Evolutionary conservation across 2,888 invertebrate genomes (phyloP), one percentile per base, ranked within the genome.

Genomic region (Drosophila seclusa): DNA sequence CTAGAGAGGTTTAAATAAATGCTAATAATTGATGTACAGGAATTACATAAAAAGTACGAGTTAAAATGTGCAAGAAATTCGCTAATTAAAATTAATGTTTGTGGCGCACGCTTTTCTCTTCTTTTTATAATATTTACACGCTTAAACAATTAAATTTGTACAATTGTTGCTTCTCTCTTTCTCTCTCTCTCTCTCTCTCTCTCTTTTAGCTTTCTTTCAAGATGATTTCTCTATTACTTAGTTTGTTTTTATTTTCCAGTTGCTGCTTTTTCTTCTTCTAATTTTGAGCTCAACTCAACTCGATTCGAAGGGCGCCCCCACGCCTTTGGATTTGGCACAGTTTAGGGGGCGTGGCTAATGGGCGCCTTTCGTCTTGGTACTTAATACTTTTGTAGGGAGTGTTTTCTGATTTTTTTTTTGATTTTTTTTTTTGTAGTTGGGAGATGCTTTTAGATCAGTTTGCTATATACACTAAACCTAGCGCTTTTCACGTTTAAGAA

Each of bases 281-380:
- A 61, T 53, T 68, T 83, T 85, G 87, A 88, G 88, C 88, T 88
- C 88, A 88, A 86, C 83, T 86, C 86, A 86, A 88, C 73, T 74
- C 71, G 76, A 18, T 38, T 45, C 61, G 54, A 65, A 63, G 52
- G 36, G 38, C 62, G 60, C 36, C 32, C 27, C 45, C 54, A 31
- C 53, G 36, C 48, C 68, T 29, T 54, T 54, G 48, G 57, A 63
- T 87, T 83, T 86, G 84, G 83, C 79, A 85, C 88, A 68, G 68
- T 77, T 77, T 59, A 11, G 55, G 60, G 69, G 78, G 72, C 71
- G 68, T 67, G 78, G 70, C 55, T 63, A n/a, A 38, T 29, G 61
- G 63, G 10, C 57, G 48, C 62, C 57, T 62, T 45, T 73, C 52
- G 27, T 21, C 27, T 38, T 52, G 21, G n/a, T 50, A 54, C 29